Evolutionary conservation across 2,797 vertebrate species (phyloP).

Genomic region (Naso thynnoides): DNA sequence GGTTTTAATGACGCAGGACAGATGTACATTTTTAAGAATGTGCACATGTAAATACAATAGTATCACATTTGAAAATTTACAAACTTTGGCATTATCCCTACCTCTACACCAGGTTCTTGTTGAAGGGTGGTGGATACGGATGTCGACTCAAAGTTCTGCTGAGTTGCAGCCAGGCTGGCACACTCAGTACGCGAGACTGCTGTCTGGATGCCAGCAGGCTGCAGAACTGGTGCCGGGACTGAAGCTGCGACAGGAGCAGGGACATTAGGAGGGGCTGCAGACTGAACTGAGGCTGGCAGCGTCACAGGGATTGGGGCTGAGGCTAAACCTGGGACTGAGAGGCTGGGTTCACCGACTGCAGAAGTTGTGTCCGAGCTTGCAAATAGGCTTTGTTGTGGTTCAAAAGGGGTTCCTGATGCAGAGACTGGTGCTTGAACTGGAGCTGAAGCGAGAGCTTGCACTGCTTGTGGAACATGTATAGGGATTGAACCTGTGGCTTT

Average conservation of each 20-base stretch:
- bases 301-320: slow-evolving; percentile 36
- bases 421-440: slow-evolving; percentile 40
- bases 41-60: not conserved
- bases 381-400: slow-evolving; percentile 49
- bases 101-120: slow-evolving; percentile 77
- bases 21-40: not conserved
- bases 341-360: slow-evolving; percentile 28
- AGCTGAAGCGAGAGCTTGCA: slow-evolving; percentile 33
- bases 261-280: slow-evolving; percentile 34
- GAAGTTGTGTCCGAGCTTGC: slow-evolving; percentile 38
- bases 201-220: slow-evolving; percentile 73
- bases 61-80: slow-evolving; percentile 4
- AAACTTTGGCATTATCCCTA: slow-evolving; percentile 48
- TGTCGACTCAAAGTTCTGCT: slow-evolving; percentile 73
- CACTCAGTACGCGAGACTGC: slow-evolving; percentile 65
- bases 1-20: not conserved
- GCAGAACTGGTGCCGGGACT: slow-evolving; percentile 62
- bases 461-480: slow-evolving; percentile 32
- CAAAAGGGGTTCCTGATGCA: slow-evolving; percentile 38
- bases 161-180: slow-evolving; percentile 63
- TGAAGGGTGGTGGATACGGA: slow-evolving; percentile 60
- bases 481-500: slow-evolving; percentile 34
- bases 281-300: slow-evolving; percentile 48
- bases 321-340: slow-evolving; percentile 35
- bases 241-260: slow-evolving; percentile 50